Base-by-base conservation (phyloP, 2,888 invertebrate species). In the Salticus scenicus region DNA sequence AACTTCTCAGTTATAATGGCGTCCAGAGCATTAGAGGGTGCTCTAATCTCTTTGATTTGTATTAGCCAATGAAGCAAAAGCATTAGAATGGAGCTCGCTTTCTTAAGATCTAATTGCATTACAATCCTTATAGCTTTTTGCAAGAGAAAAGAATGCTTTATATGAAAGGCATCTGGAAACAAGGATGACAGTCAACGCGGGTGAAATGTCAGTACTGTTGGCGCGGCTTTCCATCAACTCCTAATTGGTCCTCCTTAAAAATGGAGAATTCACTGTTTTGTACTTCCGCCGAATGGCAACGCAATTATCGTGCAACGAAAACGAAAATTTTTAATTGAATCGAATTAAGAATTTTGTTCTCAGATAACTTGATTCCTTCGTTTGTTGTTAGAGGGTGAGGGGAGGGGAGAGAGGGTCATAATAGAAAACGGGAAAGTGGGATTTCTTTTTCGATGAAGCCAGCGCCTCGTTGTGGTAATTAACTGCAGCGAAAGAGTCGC, bases 271-370 rank as follows among this genome's bases (percentile, higher is more conserved):
- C 33, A 30, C 24, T 57, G 57, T 57, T 74, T 74, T 74, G 42
- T 28, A 33, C 74, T 71, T 12, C 72, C 71, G 64, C 24, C 71
- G 67, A 57, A 73, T 77, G 72, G 77, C 72, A 77, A 77, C 77
- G 73, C 77, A 77, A 84, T 84, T 84, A 84, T 64, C 69, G 30
- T 71, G 64, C 37, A 33, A 66, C 64, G 42, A 41, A 76, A 71
- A 74, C 73, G 73, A 67, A 74, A 69, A 84, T 84, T 84, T 84
- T 84, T 84, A 84, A 84, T 84, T 84, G 83, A 84, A 84, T 84
- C 69, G 83, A 84, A 84, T 84, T 84, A 84, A 84, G 83, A 84
- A 72, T 84, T n/a, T 84, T 84, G 83, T 72, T 77, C 83, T 78
- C 73, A 24, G 41, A 20, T 84, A 84, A 84, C 77, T 84, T 42